Evolutionary conservation across 2,888 invertebrate species (phyloP).

Genomic region (Clostera curtula): DNA sequence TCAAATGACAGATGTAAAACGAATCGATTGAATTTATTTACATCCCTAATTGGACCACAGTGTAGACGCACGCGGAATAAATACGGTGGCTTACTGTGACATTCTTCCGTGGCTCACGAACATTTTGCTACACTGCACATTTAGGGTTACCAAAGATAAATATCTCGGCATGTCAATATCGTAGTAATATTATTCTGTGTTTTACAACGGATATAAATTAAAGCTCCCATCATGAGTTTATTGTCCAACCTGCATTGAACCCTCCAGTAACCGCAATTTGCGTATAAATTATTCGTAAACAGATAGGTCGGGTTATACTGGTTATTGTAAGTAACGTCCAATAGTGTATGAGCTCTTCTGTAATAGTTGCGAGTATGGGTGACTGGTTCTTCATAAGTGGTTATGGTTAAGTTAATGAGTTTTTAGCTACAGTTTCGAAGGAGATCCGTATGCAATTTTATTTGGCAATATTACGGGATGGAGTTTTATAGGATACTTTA

Average conservation of each 20-base stretch:
- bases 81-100: conserved; percentile 6
- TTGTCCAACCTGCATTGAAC: conserved; percentile 16
- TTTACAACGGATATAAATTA: conserved; percentile 33
- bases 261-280: conserved; percentile 2
- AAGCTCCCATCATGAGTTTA: conserved; percentile 21
- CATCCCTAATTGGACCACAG: conserved; percentile 10
- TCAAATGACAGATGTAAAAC: too few species aligned
- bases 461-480: conserved; percentile 11
- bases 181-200: conserved; percentile 26
- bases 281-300: conserved; percentile 6
- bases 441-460: conserved; percentile 10
- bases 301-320: conserved; percentile 7
- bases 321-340: conserved; percentile 7
- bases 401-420: conserved; percentile 13
- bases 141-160: conserved; percentile 21
- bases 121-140: conserved; percentile 8
- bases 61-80: neutral
- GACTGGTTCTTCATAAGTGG: conserved; percentile 1
- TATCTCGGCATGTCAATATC: conserved; percentile 24
- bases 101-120: neutral
- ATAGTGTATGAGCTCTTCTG: conserved; percentile 5
- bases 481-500: conserved; percentile 17
- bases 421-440: conserved; percentile 7
- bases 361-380: neutral
- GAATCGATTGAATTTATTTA: conserved; percentile 2